phyloP scores from a whole-genome alignment of 2,888 invertebrate species.

The Troilus luridus region DNA sequence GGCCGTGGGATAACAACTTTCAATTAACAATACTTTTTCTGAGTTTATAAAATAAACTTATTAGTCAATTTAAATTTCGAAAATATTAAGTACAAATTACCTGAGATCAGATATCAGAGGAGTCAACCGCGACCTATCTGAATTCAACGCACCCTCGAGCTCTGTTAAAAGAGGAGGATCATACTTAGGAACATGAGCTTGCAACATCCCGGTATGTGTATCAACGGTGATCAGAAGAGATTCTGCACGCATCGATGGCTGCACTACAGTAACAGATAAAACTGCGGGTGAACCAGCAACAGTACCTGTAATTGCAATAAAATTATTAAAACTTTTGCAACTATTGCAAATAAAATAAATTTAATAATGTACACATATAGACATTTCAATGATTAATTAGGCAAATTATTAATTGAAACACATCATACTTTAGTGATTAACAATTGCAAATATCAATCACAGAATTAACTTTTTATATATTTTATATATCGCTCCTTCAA shows the following conservation, averaged over 20 bases:
- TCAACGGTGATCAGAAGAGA: conserved; percentile 93
- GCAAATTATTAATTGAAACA: background rate
- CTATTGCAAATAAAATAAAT: background rate
- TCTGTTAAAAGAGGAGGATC: conserved; percentile 86
- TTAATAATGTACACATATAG: too few relatives aligned
- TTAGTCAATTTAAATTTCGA: background rate
- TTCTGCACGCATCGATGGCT: conserved; percentile 92
- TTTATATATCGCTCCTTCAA: too few relatives aligned
- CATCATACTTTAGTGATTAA: too few relatives aligned
- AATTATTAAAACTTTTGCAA: background rate
- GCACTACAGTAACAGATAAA: conserved; percentile 89
- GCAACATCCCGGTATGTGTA: conserved; percentile 92
- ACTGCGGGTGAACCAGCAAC: conserved; percentile 94
- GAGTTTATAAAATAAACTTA: background rate
- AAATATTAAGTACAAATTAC: conserved; percentile 64
- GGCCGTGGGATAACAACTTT: too few relatives aligned
- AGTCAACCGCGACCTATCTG: conserved; percentile 79
- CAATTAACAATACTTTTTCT: background rate
- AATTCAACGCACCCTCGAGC: conserved; percentile 84
- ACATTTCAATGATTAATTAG: background rate
- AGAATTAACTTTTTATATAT: too few relatives aligned
- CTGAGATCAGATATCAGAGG: conserved; percentile 79
- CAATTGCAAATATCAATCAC: too few relatives aligned
- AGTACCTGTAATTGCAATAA: conserved; percentile 75
- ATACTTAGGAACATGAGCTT: conserved; percentile 93